These are phyloP conservation scores for Tipula confusa DNA, from an alignment of 2,888 invertebrate species.

Conservation along the genomic window DNA sequence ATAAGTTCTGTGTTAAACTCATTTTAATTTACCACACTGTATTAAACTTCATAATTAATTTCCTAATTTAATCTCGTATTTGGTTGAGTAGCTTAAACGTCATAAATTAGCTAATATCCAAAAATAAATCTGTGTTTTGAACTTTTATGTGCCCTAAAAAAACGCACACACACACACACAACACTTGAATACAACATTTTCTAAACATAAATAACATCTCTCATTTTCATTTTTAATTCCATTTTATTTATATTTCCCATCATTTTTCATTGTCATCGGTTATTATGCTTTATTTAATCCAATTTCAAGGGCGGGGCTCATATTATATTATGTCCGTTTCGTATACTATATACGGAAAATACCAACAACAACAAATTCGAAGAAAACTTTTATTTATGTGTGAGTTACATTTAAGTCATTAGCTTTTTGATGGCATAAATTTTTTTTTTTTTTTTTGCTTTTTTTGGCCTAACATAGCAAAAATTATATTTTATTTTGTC, in stretches of 20 bases:
- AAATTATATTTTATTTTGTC: background rate
- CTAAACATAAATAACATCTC: background rate
- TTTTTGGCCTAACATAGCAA: background rate
- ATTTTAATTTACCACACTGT: too few species aligned
- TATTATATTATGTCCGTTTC: background rate
- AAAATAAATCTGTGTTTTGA: background rate
- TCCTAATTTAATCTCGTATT: background rate
- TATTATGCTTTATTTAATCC: constrained; percentile 25
- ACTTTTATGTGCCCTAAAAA: background rate
- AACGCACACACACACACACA: background rate
- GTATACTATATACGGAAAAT: background rate
- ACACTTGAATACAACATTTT: background rate
- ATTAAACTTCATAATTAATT: background rate
- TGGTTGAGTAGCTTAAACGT: background rate
- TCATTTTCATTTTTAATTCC: background rate
- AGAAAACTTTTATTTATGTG: background rate
- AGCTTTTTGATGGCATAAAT: background rate
- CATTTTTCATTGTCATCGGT: constrained; percentile 20
- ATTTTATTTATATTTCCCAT: constrained; percentile 12
- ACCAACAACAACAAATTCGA: background rate
- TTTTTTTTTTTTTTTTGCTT: too few species aligned
- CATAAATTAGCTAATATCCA: background rate
- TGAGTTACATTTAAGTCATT: constrained; percentile 20
- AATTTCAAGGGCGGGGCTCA: background rate
- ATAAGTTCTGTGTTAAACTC: too few species aligned